A percentile compares a stretch with the other conserved stretches of the same genome.
Conservation (phyloP, 2,888 invertebrate genomes). For the Troides helena region DNA sequence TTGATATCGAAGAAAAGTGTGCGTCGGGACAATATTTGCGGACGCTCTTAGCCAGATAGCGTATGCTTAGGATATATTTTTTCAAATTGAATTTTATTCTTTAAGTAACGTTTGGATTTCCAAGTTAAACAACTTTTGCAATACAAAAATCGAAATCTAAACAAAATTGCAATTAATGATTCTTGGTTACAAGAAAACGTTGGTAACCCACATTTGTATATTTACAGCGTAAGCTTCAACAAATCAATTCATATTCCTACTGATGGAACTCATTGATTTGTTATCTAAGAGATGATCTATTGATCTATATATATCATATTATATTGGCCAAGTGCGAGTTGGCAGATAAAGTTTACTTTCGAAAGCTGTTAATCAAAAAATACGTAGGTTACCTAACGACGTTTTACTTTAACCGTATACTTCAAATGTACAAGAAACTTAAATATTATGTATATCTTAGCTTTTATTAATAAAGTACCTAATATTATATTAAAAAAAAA, state of each 20-base stretch:
- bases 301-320: too few relatives aligned
- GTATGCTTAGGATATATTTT: constrained; percentile 52
- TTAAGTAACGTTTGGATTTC: constrained; percentile 3
- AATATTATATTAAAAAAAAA: neutral
- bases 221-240: too few relatives aligned
- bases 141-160: neutral
- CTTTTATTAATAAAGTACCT: neutral
- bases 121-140: neutral
- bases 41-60: constrained; percentile 63
- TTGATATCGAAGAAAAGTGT: constrained; percentile 69
- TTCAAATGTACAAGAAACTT: neutral
- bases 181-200: too few relatives aligned
- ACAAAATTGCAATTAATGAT: neutral
- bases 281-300: too few relatives aligned
- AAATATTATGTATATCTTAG: neutral
- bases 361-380: too few relatives aligned
- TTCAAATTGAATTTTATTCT: constrained; percentile 38
- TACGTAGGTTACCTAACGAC: too few relatives aligned
- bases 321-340: too few relatives aligned
- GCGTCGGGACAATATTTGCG: constrained; percentile 66
- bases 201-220: too few relatives aligned
- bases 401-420: neutral
- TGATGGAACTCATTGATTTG: too few relatives aligned
- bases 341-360: too few relatives aligned
- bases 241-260: too few relatives aligned